These are phyloP conservation scores for Ondatra zibethicus DNA, from an alignment of 2,113 vertebrate genomes.

Conservation along the genomic window DNA sequence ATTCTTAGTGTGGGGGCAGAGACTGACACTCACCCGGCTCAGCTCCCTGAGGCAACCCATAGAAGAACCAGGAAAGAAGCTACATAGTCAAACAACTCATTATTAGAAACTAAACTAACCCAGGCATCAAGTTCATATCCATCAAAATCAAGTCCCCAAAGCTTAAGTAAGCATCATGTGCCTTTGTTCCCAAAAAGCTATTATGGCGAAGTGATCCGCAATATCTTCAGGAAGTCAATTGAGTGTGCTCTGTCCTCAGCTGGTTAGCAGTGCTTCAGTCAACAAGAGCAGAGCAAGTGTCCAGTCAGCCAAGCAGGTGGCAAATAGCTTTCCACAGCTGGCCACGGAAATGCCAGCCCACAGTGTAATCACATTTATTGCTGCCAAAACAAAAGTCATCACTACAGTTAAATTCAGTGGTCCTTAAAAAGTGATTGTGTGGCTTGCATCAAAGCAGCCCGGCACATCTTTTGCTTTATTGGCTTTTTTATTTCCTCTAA, in stretches of 20 bases:
- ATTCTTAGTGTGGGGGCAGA: not conserved
- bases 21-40: not conserved
- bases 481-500: conserved; percentile 57
- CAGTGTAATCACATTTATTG: conserved; percentile 40
- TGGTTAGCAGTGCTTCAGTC: not conserved
- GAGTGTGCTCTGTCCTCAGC: not conserved
- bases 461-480: conserved; percentile 52
- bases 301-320: conserved; percentile 18
- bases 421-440: conserved; percentile 64
- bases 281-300: not conserved
- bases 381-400: not conserved
- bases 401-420: conserved; percentile 54
- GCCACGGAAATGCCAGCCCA: not conserved
- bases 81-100: not conserved
- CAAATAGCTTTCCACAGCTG: conserved; percentile 62
- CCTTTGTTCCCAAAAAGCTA: not conserved
- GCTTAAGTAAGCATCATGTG: not conserved
- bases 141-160: not conserved
- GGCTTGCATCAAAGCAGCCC: conserved; percentile 32
- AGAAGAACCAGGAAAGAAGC: not conserved
- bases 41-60: not conserved
- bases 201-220: not conserved
- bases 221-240: not conserved
- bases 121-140: not conserved
- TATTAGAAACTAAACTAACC: conserved; percentile 25